Conservation (phyloP, 2,113 vertebrate genomes). For the Accipiter virgatus region DNA sequence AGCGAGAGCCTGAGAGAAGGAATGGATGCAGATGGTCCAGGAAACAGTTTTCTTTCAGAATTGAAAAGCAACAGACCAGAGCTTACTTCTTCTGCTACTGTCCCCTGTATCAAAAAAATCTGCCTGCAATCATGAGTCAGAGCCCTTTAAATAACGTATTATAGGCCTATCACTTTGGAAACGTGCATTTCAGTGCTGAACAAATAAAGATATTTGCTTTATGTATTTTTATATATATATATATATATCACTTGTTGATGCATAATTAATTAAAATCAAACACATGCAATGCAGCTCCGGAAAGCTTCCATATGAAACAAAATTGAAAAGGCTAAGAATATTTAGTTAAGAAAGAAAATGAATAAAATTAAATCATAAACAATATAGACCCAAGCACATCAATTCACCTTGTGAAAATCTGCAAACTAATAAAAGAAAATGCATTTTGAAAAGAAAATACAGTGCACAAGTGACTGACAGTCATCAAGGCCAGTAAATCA, state of each 20-base stretch:
- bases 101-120: neutral
- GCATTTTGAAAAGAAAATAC: neutral
- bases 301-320: neutral
- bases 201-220: neutral
- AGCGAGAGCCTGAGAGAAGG: neutral
- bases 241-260: neutral
- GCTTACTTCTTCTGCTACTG: neutral
- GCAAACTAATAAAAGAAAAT: neutral
- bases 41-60: neutral
- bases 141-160: neutral
- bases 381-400: neutral
- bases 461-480: neutral
- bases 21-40: neutral
- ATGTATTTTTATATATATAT: neutral
- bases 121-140: neutral
- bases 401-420: neutral
- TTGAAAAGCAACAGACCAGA: neutral
- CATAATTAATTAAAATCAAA: conserved; percentile 45
- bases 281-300: neutral
- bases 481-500: neutral
- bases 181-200: conserved; percentile 10
- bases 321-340: neutral
- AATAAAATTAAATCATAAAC: conserved; percentile 6
- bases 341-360: neutral
- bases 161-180: neutral